Evolutionary conservation across 2,888 invertebrate genomes (phyloP), one percentile per base, ranked within the genome.

Genomic region (Arenicola marina): DNA sequence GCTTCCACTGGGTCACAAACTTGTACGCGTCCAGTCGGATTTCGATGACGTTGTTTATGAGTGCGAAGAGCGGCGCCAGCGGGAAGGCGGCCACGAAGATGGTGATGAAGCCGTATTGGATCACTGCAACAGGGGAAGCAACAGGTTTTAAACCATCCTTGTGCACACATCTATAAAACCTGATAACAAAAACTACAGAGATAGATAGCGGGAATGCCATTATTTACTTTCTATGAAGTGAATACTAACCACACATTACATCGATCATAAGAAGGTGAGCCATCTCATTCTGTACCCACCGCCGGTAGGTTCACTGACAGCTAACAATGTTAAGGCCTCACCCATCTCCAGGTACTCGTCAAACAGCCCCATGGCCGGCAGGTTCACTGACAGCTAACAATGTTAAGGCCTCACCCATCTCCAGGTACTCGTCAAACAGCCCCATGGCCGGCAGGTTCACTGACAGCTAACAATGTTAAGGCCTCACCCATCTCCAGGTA

Each of bases 11-110:
- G 0, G 89, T 90, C 7, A 96, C 86, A 74, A 97, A 88, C 86
- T 98, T 98, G 83, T 90, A 90, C 1, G 96, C 96, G 86, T 98
- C 97, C 70, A 97, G 85, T 33, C 97, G 87, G 89, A 97, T 95
- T 86, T 98, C 98, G 62, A 98, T 86, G 70, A 97, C 88, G 85
- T 99, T 98, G 85, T 98, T 99, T 67, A 97, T 83, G 48, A 99
- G 86, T 0, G 98, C 97, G 86, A 96, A 98, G 62, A 98, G 87
- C 0, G 98, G 97, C 0, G 97, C 97, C 61, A 98, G 85, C 0
- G 98, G 98, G 86, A 98, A 99, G 3, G 97, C 98, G 51, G 95
- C 92, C 66, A 97, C 97, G 85, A 98, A 98, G 72, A 98, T 92
- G 2, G 96, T 96, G 51, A 96, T 92, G 86, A 98, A 98, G 0